Conservation (phyloP, 2,113 vertebrate genomes). For the Hemicordylus capensis region DNA sequence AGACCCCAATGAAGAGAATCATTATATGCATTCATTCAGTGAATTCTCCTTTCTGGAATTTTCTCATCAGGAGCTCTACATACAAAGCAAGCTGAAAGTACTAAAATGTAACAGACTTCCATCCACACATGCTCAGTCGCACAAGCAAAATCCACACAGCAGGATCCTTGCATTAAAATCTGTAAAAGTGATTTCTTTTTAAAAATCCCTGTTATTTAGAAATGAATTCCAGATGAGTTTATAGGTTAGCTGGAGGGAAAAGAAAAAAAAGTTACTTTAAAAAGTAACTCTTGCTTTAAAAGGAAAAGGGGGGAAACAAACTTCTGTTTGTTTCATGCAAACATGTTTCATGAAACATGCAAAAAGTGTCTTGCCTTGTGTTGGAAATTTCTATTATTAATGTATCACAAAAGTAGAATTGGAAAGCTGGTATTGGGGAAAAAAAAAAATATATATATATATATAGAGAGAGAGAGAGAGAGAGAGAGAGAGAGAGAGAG, state of each 20-base stretch:
- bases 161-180: not conserved
- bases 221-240: slow-evolving; percentile 10
- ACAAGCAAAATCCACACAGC: slow-evolving; percentile 9
- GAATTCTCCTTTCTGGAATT: not conserved
- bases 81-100: not conserved
- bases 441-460: not conserved
- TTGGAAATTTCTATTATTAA: too few species aligned
- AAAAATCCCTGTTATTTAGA: not conserved
- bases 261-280: not conserved
- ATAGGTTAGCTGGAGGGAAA: not conserved
- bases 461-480: not conserved
- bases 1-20: not conserved
- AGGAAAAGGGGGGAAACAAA: not conserved
- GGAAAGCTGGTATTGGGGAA: not conserved
- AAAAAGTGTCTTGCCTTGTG: not conserved
- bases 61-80: not conserved
- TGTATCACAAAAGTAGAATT: accelerated
- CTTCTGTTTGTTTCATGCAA: too few species aligned
- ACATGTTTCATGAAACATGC: too few species aligned
- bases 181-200: not conserved
- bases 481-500: too few species aligned
- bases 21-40: not conserved
- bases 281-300: not conserved
- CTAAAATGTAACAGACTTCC: not conserved
- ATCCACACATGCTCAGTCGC: not conserved